Evolutionary conservation across 2,113 vertebrate genomes (phyloP).

Genomic region (Gopherus flavomarginatus): DNA sequence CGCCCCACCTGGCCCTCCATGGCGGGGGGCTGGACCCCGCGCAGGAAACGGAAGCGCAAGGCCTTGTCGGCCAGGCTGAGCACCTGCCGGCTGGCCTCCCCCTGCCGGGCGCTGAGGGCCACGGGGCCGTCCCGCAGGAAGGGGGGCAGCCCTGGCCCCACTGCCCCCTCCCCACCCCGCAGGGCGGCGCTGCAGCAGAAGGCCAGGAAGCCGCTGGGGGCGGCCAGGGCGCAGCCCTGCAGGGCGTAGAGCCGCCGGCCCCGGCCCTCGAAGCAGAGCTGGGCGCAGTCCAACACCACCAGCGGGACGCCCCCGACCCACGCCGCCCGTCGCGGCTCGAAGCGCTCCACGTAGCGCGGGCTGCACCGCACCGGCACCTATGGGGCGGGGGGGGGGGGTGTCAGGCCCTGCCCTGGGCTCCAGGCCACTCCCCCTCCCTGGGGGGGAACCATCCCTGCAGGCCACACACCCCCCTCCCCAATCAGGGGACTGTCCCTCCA

Average conservation of each 20-base stretch:
- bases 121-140: constrained; percentile 1
- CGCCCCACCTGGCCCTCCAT: constrained; percentile 40
- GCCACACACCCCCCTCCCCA: too few species aligned
- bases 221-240: constrained; percentile 29
- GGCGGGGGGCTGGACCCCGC: constrained; percentile 25
- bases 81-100: constrained; percentile 19
- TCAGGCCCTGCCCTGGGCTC: background rate
- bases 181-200: constrained; percentile 15
- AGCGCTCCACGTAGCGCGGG: constrained; percentile 16
- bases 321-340: constrained; percentile 15
- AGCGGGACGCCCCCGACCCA: background rate
- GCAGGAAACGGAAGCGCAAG: constrained; percentile 40
- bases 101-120: background rate
- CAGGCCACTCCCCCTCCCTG: too few species aligned
- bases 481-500: too few species aligned
- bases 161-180: too few species aligned
- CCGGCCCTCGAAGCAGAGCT: constrained; percentile 49
- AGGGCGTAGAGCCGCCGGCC: constrained; percentile 10
- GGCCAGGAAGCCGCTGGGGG: constrained; percentile 36
- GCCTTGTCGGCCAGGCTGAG: constrained; percentile 53
- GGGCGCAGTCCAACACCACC: constrained; percentile 44
- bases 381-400: background rate
- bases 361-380: constrained; percentile 51
- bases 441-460: too few species aligned
- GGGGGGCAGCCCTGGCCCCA: background rate